Base-by-base conservation (phyloP, 2,888 invertebrate genomes). In the Acronicta aceris region DNA sequence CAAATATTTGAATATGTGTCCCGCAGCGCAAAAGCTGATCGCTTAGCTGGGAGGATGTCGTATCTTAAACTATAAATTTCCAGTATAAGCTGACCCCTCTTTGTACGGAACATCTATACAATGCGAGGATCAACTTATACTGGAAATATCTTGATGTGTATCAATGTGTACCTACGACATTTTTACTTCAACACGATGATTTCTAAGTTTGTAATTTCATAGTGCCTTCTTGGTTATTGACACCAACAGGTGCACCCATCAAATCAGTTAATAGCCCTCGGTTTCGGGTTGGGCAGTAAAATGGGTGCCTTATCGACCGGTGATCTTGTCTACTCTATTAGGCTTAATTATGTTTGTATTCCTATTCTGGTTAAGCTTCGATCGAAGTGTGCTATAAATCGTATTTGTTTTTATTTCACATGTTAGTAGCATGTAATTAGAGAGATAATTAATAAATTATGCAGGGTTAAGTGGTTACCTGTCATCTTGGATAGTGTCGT, bases 241-340 rank as follows among this genome's bases (percentile, higher is more conserved):
- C 71, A 67, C 42, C 64, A 60, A 47, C 76, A 76, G 76, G 71
- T 77, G 74, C 65, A 62, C 42, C 59, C 41, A 51, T 66, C 59
- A 63, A 76, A 76, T 77, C 78, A 76, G 73, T 78, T 76, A 76
- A 78, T 76, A 64, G 78, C 63, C 50, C 47, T 38, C 51, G 59
- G 64, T 60, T 58, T 59, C 17, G 59, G 68, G 53, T 55, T 46
- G 59, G 59, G 41, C 27, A 55, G 54, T 72, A 64, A 63, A 72
- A 57, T 54, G 45, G 58, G 51, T 42, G 56, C 36, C 30, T 61
- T 76, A 76, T 76, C 76, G 48, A 64, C 9, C 49, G 25, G 5
- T 21, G 46, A 76, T 76, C 76, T 66, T 69, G 74, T 54, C 43
- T 36, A 48, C 15, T 56, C 74, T 67, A 64, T 73, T 76, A 73